phyloP scores from a whole-genome alignment of 1,140 invertebrate genomes.

The Lasioglossum albipes region DNA sequence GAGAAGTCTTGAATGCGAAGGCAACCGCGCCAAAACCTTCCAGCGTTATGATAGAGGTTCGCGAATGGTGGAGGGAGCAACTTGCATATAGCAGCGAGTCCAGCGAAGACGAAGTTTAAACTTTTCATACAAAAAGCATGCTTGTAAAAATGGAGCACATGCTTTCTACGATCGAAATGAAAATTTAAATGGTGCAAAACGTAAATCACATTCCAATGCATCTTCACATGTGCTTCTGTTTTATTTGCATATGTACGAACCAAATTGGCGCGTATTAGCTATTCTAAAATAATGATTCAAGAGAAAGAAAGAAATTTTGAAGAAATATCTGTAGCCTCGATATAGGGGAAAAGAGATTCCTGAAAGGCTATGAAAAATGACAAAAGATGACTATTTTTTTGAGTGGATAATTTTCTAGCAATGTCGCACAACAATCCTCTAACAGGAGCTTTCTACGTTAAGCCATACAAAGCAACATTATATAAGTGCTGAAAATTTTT shows the following conservation, averaged over 20 bases:
- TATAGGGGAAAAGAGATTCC: not conserved
- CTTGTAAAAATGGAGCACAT: conserved; percentile 17
- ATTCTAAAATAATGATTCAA: not conserved
- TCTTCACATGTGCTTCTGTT: not conserved
- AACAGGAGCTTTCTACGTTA: not conserved
- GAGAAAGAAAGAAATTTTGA: not conserved
- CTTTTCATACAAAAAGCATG: not conserved
- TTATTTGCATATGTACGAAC: not conserved
- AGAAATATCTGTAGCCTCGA: not conserved
- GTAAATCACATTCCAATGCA: not conserved
- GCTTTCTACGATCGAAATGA: not conserved
- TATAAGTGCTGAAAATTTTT: not conserved
- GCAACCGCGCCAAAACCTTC: conserved; percentile 79
- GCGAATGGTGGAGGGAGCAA: conserved; percentile 86
- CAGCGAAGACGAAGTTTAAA: conserved; percentile 80
- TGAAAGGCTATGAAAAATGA: conserved; percentile 6
- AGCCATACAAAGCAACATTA: not conserved
- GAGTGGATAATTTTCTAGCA: conserved; percentile 12
- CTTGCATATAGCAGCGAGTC: conserved; percentile 81
- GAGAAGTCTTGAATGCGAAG: conserved; percentile 73
- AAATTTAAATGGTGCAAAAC: not conserved
- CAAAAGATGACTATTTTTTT: conserved; percentile 19
- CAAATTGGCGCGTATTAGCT: not conserved
- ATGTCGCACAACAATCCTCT: not conserved
- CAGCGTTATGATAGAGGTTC: conserved; percentile 82